Conservation (phyloP, 2,888 invertebrate genomes). For the Drosophila anomalata region DNA sequence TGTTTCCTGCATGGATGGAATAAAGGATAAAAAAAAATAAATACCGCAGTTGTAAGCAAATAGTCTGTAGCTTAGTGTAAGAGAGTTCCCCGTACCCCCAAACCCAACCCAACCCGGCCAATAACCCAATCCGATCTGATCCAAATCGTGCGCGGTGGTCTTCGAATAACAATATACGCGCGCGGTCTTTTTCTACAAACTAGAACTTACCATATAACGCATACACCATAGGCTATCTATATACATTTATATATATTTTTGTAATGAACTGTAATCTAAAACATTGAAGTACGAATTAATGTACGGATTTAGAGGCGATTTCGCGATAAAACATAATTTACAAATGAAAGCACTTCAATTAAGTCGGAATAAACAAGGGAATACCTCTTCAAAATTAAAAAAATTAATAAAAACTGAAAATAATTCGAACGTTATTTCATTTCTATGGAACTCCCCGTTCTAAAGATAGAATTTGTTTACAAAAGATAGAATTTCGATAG, state of each 20-base stretch:
- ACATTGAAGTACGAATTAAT: conserved; percentile 69
- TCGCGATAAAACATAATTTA: conserved; percentile 24
- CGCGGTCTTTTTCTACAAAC: conserved; percentile 33
- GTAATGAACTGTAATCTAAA: conserved; percentile 72
- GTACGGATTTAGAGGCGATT: conserved; percentile 52
- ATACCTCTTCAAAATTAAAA: conserved; percentile 42
- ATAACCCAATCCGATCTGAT: conserved; percentile 12
- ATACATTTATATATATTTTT: conserved; percentile 55
- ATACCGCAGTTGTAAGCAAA: conserved; percentile 14
- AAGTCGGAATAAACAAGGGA: conserved; percentile 44
- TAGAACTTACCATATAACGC: conserved; percentile 34
- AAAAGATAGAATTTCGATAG: not conserved
- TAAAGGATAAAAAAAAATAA: conserved; percentile 5
- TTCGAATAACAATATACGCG: conserved; percentile 68
- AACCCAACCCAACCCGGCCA: not conserved
- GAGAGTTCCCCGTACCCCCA: conserved; percentile 2
- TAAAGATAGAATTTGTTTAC: too few relatives aligned
- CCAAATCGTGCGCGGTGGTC: conserved; percentile 32
- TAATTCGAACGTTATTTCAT: not conserved
- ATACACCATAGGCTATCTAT: conserved; percentile 66
- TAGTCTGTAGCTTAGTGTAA: conserved; percentile 31
- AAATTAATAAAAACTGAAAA: conserved; percentile 36
- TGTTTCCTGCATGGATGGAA: conserved; percentile 18
- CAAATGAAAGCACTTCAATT: conserved; percentile 39
- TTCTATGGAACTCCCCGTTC: too few relatives aligned